phyloP scores from a whole-genome alignment of 2,888 invertebrate genomes.

The Parasteatoda lunata region DNA sequence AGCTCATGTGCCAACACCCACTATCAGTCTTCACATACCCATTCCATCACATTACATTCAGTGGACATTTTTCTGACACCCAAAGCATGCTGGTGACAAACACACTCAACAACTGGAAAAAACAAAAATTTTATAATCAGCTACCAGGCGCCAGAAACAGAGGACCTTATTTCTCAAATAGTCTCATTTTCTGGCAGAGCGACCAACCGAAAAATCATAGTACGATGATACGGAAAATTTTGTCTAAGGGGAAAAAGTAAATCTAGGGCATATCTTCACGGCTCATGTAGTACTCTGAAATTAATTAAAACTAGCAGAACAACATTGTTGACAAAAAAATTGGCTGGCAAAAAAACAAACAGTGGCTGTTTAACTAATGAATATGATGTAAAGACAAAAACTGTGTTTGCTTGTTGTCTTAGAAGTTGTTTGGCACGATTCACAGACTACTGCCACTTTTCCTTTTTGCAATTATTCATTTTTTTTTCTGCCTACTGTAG shows the following conservation, averaged over 20 bases:
- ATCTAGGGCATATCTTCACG: constrained; percentile 35
- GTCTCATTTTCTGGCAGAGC: constrained; percentile 50
- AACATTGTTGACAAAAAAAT: constrained; percentile 16
- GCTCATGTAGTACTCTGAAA: constrained; percentile 58
- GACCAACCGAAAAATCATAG: constrained; percentile 21
- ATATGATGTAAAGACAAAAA: constrained; percentile 30
- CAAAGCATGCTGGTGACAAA: not conserved
- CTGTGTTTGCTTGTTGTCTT: constrained; percentile 12
- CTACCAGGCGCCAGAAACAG: constrained; percentile 32
- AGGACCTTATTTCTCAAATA: constrained; percentile 17
- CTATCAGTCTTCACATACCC: constrained; percentile 1
- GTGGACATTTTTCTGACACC: constrained; percentile 11
- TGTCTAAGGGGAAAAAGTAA: constrained; percentile 9
- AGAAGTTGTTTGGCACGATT: not conserved
- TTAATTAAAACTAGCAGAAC: constrained; percentile 59
- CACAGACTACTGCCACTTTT: not conserved
- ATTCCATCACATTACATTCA: constrained; percentile 40
- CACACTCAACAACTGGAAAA: constrained; percentile 16
- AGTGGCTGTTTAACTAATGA: constrained; percentile 26
- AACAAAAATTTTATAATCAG: constrained; percentile 10
- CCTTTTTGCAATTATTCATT: too few relatives aligned
- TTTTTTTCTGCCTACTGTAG: constrained; percentile 40
- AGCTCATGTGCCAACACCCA: constrained; percentile 37
- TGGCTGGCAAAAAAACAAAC: constrained; percentile 6
- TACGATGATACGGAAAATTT: constrained; percentile 4